Conservation (phyloP, 2,113 vertebrate species). For the Serilophus lunatus region DNA sequence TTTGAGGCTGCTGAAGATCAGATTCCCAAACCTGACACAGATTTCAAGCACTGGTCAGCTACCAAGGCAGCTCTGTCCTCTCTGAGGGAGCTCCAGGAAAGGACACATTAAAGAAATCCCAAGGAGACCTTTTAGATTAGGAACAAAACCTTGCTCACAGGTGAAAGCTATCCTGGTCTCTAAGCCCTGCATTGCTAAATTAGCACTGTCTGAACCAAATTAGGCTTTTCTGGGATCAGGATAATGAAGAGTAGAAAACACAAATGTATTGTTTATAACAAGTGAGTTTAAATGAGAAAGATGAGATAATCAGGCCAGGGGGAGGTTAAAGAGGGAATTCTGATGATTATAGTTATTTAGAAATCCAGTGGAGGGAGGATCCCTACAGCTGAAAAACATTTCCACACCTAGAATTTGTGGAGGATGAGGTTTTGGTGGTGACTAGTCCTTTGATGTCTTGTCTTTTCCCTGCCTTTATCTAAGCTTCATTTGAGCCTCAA, state of each 20-base stretch:
- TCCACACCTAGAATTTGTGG: constrained; percentile 65
- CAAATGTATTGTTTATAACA: neutral
- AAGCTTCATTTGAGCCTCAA: constrained; percentile 26
- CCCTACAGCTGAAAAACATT: constrained; percentile 32
- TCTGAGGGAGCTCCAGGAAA: too few relatives aligned
- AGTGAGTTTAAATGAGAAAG: constrained; percentile 26
- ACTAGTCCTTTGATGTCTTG: constrained; percentile 55
- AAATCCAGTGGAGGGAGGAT: constrained; percentile 46
- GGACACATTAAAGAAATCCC: neutral
- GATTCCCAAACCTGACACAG: neutral
- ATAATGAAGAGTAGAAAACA: neutral
- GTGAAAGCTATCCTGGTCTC: neutral
- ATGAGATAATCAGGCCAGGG: constrained; percentile 43
- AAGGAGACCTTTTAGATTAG: neutral
- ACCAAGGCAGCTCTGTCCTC: neutral
- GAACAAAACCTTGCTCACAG: neutral
- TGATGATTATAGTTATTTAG: constrained; percentile 43
- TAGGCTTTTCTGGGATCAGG: neutral
- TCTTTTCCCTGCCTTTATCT: constrained; percentile 38
- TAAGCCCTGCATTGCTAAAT: neutral
- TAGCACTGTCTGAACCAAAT: neutral
- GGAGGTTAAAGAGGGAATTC: constrained; percentile 55
- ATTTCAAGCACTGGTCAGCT: neutral
- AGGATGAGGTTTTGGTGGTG: constrained; percentile 53
- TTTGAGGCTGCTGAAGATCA: neutral